These are phyloP conservation scores for Mus minutoides DNA, from an alignment of 2,797 vertebrate species.

Conservation along the genomic window DNA sequence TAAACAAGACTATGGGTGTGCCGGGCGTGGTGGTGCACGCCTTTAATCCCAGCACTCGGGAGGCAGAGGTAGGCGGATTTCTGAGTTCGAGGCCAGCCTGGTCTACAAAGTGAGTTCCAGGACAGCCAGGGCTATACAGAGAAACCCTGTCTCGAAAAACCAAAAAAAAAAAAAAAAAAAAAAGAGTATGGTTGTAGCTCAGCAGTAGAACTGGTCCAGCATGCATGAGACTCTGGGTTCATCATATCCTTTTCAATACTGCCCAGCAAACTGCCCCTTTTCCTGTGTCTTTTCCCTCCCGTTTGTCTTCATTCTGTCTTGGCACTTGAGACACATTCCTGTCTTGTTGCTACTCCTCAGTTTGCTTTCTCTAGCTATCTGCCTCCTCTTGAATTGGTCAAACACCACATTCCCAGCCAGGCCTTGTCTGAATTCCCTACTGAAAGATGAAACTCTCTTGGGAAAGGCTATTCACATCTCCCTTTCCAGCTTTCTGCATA, in stretches of 20 bases:
- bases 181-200: neutral
- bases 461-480: neutral
- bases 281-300: neutral
- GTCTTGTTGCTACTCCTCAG: neutral
- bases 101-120: too few relatives aligned
- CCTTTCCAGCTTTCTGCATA: neutral
- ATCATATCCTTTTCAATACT: neutral
- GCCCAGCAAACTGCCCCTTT: neutral
- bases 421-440: neutral
- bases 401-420: neutral
- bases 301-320: neutral
- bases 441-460: neutral
- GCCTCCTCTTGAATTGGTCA: neutral
- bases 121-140: too few relatives aligned
- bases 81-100: too few relatives aligned
- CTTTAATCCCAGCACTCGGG: too few relatives aligned
- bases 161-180: too few relatives aligned
- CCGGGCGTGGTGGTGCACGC: too few relatives aligned
- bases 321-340: neutral
- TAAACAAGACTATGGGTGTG: neutral
- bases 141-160: too few relatives aligned
- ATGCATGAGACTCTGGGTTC: neutral
- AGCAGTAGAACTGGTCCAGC: neutral
- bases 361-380: neutral
- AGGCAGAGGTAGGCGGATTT: too few relatives aligned